Base-by-base conservation (phyloP, 2,113 vertebrate species). In the Rhizomys pruinosus region DNA sequence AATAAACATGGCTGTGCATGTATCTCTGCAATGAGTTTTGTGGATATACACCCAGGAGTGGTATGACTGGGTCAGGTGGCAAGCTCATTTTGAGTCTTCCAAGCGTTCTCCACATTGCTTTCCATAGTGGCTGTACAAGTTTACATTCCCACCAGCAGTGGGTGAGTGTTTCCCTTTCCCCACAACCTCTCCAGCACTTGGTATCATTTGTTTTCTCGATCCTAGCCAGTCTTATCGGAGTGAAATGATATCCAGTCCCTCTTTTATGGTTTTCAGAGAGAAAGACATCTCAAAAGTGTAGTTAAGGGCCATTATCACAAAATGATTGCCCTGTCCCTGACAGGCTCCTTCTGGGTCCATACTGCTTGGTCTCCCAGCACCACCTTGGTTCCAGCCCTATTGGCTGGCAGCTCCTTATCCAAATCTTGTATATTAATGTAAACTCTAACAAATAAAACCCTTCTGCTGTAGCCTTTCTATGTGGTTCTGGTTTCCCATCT, bases 401-500 rank as follows among this genome's bases (percentile, higher is more conserved):
- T 15, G 37, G n/a, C 32, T 32, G 61, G 29, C 16, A 88, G 92
- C 7, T 47, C 12, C 47, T 90, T 73, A 90, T 69, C n/a, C 47
- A 87, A 87, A 52, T 39, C 72, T 42, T 39, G 42, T 81, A 16
- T 64, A n/a, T 16, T 90, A 69, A 79, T 81, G 57, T 90, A n/a
- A 77, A 93, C 17, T 64, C 87, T 39, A 78, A 78, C 15, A 81
- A 73, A 87, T 9, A 15, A 78, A 61, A 64, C 22, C n/a, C 76
- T 71, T 32, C 80, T 42, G 78, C 74, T 78, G 15, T 57, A 90
- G 63, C 80, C 15, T 34, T 89, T 86, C 76, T 3, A 2, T 3
- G 52, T 44, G 37, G 66, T 90, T 88, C 71, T 69, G 47, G 12
- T 63, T 96, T 92, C 68, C 69, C 17, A 42, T 34, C 72, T 73